phyloP scores from a whole-genome alignment of 2,113 vertebrate genomes.

The Callipepla squamata region DNA sequence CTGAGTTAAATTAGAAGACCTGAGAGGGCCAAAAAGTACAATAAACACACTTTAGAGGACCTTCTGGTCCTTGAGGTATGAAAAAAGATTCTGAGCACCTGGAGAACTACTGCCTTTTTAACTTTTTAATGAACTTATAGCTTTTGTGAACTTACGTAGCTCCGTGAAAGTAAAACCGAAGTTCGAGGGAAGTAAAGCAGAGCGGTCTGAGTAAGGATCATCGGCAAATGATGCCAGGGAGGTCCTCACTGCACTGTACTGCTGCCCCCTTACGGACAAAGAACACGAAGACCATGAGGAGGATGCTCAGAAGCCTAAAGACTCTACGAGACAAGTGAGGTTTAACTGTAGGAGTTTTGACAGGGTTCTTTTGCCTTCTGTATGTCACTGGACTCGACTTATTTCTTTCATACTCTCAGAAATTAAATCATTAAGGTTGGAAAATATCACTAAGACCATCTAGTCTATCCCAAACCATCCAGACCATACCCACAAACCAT shows the following conservation, averaged over 20 bases:
- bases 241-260: constrained; percentile 24
- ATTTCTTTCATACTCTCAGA: accelerated
- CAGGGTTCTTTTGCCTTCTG: neutral
- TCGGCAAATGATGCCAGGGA: neutral
- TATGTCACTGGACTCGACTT: accelerated
- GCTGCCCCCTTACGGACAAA: constrained; percentile 74
- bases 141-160: neutral
- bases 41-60: neutral
- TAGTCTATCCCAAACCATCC: no score
- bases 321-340: neutral
- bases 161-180: neutral
- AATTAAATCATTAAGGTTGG: no score
- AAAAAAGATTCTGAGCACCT: neutral
- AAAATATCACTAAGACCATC: no score
- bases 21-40: neutral
- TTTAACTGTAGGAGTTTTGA: constrained; percentile 1
- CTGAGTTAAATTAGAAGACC: constrained; percentile 32
- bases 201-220: accelerated
- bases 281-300: neutral
- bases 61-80: neutral
- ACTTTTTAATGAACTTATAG: neutral
- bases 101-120: constrained; percentile 12
- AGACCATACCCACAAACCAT: no score
- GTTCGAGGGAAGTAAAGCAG: neutral
- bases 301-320: neutral